Base-by-base conservation (phyloP, 2,797 vertebrate genomes). In the Benthosema pterotum region DNA sequence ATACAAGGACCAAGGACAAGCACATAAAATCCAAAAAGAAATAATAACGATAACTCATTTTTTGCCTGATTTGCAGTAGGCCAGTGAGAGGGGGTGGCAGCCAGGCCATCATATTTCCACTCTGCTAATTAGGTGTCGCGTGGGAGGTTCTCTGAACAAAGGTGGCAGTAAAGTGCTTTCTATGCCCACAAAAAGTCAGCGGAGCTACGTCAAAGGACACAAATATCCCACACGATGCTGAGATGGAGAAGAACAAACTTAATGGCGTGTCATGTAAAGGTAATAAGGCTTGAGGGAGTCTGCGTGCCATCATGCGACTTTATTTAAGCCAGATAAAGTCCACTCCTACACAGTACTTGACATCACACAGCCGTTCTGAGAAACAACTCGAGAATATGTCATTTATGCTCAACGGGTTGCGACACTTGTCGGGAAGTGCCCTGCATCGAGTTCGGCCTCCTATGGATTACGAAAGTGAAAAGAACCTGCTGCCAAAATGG, bases 1-100 rank as follows among this genome's bases (percentile, higher is more conserved):
- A n/a, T n/a, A 84, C 82, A 89, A 89, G 74, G 76, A 82, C 80
- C 82, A 89, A 89, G 74, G 76, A 82, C 80, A 49, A 52, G 57
- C 69, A 38, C 32, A 83, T 83, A 78, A 90, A 87, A 77, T 77
- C 74, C 72, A 17, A 17, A 22, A 17, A 65, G 51, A 69, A 76
- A 22, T 2, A 22, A 25, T n/a, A n/a, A n/a, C n/a, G n/a, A n/a
- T n/a, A n/a, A n/a, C n/a, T n/a, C n/a, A n/a, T n/a, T n/a, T n/a
- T n/a, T n/a, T n/a, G n/a, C n/a, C 22, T 25, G 22, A 71, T 82
- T 74, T 79, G 63, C 60, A 18, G 47, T 11, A 8, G 60, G 18
- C 17, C 12, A 19, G 43, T 52, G 55, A 71, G 71, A 75, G 67
- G 43, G 56, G 58, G 68, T 74, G 61, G 74, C 67, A 60, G 70